These are phyloP conservation scores for Hippotragus niger DNA, from an alignment of 2,113 vertebrate species.

Conservation along the genomic window DNA sequence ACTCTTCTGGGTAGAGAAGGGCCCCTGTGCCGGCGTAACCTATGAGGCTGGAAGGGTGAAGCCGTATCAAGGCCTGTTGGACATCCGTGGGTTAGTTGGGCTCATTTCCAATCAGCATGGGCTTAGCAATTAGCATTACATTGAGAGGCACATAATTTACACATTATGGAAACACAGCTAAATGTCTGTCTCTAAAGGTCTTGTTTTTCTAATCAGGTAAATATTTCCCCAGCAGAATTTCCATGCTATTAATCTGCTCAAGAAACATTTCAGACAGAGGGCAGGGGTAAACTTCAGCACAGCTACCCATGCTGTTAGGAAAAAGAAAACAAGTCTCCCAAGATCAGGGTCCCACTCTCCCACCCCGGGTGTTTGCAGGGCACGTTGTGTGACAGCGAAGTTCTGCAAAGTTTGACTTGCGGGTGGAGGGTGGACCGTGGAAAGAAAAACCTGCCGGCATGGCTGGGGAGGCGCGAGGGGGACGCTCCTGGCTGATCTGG, in stretches of 20 bases:
- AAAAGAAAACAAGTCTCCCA: neutral
- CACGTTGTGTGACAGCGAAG: rapidly evolving
- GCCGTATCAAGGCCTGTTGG: rapidly evolving
- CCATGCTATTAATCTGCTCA: neutral
- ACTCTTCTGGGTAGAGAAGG: neutral
- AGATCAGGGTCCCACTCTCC: neutral
- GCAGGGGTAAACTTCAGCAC: neutral
- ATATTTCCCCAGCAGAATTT: neutral
- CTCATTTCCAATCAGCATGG: neutral
- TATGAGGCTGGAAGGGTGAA: neutral
- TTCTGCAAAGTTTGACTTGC: rapidly evolving
- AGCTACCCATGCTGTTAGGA: neutral
- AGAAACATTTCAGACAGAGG: neutral
- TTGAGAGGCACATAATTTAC: neutral
- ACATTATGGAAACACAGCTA: neutral
- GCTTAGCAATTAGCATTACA: neutral
- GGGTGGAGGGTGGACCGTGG: rapidly evolving
- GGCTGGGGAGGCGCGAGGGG: rapidly evolving
- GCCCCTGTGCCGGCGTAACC: neutral
- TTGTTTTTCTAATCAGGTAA: conserved; percentile 38
- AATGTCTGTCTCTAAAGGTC: neutral
- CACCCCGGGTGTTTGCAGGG: neutral
- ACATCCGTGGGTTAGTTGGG: neutral
- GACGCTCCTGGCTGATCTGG: rapidly evolving
- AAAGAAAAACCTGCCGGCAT: neutral